Percentiles rank a stretch among this genome's conserved stretches.
These are phyloP conservation scores for Oplegnathus fasciatus DNA, from an alignment of 2,113 vertebrate genomes.

Conservation along the genomic window DNA sequence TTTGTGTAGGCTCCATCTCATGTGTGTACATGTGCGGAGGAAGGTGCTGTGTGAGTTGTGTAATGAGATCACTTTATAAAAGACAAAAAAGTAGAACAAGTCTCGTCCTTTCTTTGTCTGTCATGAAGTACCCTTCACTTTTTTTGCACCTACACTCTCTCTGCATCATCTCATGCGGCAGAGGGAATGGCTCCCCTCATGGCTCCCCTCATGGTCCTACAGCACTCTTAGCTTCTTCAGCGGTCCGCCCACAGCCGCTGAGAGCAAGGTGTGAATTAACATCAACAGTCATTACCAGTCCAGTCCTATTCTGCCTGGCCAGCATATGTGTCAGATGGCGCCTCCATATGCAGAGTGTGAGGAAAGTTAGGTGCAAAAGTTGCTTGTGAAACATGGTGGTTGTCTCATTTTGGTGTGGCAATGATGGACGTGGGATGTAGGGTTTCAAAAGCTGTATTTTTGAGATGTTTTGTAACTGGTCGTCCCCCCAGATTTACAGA, in stretches of 20 bases:
- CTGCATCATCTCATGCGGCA: background rate
- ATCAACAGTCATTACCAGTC: conserved; percentile 33
- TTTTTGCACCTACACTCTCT: conserved; percentile 26
- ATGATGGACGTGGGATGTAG: background rate
- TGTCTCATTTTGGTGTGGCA: background rate
- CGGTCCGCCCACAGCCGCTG: conserved; percentile 33
- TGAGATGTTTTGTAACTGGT: background rate
- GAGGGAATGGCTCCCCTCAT: background rate
- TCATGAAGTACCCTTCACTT: conserved; percentile 10
- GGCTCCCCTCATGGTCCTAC: background rate
- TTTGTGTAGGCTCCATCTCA: conserved; percentile 39
- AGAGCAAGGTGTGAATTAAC: conserved; percentile 49
- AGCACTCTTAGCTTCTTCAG: background rate
- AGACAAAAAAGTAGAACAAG: background rate
- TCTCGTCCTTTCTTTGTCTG: conserved; percentile 9
- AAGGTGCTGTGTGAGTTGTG: conserved; percentile 36
- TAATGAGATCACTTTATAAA: conserved; percentile 12
- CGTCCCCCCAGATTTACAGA: background rate
- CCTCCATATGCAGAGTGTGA: conserved; percentile 33
- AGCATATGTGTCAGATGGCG: conserved; percentile 47
- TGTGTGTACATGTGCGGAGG: conserved; percentile 40
- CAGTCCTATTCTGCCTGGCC: conserved; percentile 20
- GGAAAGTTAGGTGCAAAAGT: background rate
- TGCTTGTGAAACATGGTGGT: background rate
- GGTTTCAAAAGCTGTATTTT: background rate